Evolutionary conservation across 2,888 invertebrate genomes (phyloP), one percentile per base, ranked within the genome.

Genomic region (Dermolepida albohirtum): DNA sequence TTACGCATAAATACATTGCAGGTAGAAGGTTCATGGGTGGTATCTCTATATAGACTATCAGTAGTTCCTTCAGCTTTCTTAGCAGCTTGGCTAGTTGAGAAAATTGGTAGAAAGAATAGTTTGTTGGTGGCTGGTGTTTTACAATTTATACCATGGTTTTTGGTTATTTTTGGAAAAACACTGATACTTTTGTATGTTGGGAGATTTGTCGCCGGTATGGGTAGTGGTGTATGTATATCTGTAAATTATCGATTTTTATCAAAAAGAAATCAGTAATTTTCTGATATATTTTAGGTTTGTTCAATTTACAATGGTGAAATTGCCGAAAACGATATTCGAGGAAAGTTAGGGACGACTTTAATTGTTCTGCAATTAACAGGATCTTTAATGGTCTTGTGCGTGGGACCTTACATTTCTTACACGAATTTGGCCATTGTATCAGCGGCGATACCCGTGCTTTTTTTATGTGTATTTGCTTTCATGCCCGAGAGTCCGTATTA

Each of bases 171-270:
- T 47, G 66, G 66, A 8, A 65, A 59, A 27, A 66, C 69, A 2
- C 14, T 88, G 0, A 76, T 78, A 0, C 87, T 88, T 86, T 82
- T 90, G 2, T 86, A 87, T 72, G 81, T 85, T 0, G 89, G 89
- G 0, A 83, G 90, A 59, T 87, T 91, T 52, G 83, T 92, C 40
- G 87, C 88, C 5, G 93, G 93, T 40, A 77, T 91, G 8, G 88
- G 90, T 34, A 8, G 5, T 34, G 34, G 34, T 34, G 1, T 34
- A 34, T 5, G 6, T 8, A 1, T 10, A 34, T 5, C 6, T 8
- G 34, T 34, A 34, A 34, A 34, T 6, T 8, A 34, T 34, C 34
- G 10, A 34, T 8, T 34, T 2, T 34, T 34, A 8, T 8, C 6
- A 8, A 34, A 8, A 10, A 34, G 1, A 7, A 34, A 34, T 1